Evolutionary conservation across 2,113 vertebrate genomes (phyloP).

Genomic region (Pundamilia nyererei): DNA sequence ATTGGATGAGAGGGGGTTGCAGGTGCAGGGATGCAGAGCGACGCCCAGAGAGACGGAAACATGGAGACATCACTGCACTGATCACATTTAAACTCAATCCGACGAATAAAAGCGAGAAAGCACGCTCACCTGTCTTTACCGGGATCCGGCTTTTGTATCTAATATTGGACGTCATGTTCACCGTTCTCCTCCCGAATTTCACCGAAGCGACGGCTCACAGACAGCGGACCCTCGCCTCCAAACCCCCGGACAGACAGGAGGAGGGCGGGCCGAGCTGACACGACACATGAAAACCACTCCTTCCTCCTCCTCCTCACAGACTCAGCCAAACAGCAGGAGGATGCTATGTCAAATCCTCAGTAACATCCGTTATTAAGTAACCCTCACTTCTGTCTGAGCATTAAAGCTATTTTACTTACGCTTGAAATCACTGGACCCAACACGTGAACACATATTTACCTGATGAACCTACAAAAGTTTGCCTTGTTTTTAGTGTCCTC

Average conservation of each 20-base stretch:
- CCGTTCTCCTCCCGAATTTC: constrained; percentile 20
- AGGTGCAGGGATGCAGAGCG: constrained; percentile 67
- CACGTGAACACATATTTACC: neutral
- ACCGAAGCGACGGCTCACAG: constrained; percentile 24
- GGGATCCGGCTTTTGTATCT: constrained; percentile 88
- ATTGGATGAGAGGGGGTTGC: constrained; percentile 44
- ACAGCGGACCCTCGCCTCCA: constrained; percentile 30
- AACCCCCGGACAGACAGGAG: constrained; percentile 9
- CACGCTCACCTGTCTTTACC: constrained; percentile 83
- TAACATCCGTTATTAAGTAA: neutral
- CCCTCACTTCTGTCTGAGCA: neutral
- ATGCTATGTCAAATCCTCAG: neutral
- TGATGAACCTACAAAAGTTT: neutral
- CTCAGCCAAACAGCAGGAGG: constrained; percentile 6
- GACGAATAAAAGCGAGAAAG: neutral
- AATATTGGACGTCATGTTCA: constrained; percentile 84
- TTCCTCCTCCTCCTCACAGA: neutral
- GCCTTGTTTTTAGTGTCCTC: neutral
- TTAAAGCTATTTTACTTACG: neutral
- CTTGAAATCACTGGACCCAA: neutral
- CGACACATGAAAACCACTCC: constrained; percentile 15
- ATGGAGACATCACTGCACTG: constrained; percentile 9
- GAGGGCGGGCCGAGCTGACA: constrained; percentile 29
- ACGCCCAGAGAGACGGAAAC: constrained; percentile 49
- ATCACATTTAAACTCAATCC: neutral